phyloP scores from a whole-genome alignment of 2,797 vertebrate species.

The Pseudomugil tenellus region DNA sequence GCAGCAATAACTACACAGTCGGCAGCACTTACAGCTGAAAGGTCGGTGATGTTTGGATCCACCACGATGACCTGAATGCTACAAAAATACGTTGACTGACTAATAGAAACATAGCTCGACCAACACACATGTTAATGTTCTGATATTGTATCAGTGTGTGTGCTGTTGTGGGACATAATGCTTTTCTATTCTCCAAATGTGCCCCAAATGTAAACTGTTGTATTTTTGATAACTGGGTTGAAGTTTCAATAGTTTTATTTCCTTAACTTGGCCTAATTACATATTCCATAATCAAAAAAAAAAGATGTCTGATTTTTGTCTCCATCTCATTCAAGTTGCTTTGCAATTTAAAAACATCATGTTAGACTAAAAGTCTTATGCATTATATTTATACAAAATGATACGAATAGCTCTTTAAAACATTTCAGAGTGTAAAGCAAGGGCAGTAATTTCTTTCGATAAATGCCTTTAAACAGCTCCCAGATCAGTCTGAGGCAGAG shows the following conservation, averaged over 20 bases:
- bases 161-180: too few species aligned
- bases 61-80: too few species aligned
- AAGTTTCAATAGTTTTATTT: neutral
- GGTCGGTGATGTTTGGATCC: too few species aligned
- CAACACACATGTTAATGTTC: too few species aligned
- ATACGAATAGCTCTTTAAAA: neutral
- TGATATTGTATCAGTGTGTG: too few species aligned
- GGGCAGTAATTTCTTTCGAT: neutral
- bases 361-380: too few species aligned
- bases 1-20: neutral
- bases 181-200: too few species aligned
- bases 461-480: neutral
- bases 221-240: neutral
- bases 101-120: too few species aligned
- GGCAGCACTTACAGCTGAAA: neutral
- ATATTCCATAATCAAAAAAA: neutral
- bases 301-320: neutral
- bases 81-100: too few species aligned
- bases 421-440: neutral
- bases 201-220: neutral
- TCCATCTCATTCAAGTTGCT: neutral
- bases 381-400: too few species aligned
- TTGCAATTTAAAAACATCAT: neutral
- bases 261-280: neutral
- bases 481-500: constrained; percentile 11